phyloP scores from a whole-genome alignment of 2,113 vertebrate species.

The Chamaea fasciata region DNA sequence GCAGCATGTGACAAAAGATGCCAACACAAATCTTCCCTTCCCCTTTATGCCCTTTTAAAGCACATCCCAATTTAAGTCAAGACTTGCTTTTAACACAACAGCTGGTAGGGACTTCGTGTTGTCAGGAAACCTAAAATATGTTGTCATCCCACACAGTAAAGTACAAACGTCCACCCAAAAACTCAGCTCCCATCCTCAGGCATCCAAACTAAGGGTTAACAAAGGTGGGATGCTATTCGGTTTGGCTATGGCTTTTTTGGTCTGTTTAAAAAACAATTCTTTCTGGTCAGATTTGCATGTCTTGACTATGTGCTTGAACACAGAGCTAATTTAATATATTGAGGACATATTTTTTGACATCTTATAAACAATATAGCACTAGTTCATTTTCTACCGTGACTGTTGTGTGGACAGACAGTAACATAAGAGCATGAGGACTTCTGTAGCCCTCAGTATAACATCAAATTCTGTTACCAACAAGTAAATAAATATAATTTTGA shows the following conservation, averaged over 20 bases:
- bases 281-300: background rate
- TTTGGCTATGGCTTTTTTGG: background rate
- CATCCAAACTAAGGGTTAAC: background rate
- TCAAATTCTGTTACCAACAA: background rate
- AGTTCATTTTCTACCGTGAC: background rate
- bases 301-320: background rate
- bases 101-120: background rate
- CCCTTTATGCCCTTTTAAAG: background rate
- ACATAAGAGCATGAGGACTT: background rate
- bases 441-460: background rate
- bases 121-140: background rate
- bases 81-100: background rate
- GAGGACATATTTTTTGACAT: background rate
- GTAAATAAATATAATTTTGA: background rate
- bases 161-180: background rate
- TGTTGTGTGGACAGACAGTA: background rate
- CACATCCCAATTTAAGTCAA: background rate
- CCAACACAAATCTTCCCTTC: background rate
- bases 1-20: background rate
- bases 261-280: background rate
- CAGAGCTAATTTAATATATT: background rate
- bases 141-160: background rate
- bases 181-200: background rate
- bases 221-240: fast-evolving
- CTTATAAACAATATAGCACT: background rate